Evolutionary conservation across 2,888 invertebrate genomes (phyloP), one percentile per base, ranked within the genome.

Genomic region (Dicyrtomina minuta): DNA sequence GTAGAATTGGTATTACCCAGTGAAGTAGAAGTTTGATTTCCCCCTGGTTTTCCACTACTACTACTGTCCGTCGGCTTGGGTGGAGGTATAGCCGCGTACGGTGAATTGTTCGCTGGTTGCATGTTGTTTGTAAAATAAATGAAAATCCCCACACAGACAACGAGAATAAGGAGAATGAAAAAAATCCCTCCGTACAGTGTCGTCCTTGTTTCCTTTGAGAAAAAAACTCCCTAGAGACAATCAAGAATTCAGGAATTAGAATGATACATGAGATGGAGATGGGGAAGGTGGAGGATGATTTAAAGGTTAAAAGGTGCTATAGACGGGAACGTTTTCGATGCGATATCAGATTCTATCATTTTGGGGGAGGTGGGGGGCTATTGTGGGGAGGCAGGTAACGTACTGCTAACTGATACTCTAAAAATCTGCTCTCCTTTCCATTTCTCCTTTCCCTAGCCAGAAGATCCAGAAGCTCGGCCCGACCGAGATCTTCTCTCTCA

Each of bases 161-260:
- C 58, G 26, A 66, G 58, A 49, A 66, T 66, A 13, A 66, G 43
- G 22, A 66, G 56, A 43, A 66, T 58, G 58, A 66, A 66, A 58
- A 66, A 46, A 66, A 66, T 66, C 15, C 59, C 66, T 49, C 66
- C 66, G 24, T 66, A 66, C 46, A 66, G 33, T 4, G 66, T 66
- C 46, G 66, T 66, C 33, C 59, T 66, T 46, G 66, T 66, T 33
- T 66, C 66, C 22, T 66, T 66, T 10, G 59, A 49, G 39, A 58
- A 66, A 49, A 59, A 66, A 46, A 59, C 66, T 66, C 66, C 66
- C 66, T 66, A 41, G 24, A 55, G 66, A 66, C 17, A 66, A 53
- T 60, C 39, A 51, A 66, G 55, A 53, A 53, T 20, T 10, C 51
- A 17, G 17, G 55, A 55, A 24, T 33, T 8, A 33, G 33, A 33